A percentile compares a stretch with the other conserved stretches of the same genome.
phyloP scores from a whole-genome alignment of 1,140 invertebrate species.

The Helicoverpa armigera region DNA sequence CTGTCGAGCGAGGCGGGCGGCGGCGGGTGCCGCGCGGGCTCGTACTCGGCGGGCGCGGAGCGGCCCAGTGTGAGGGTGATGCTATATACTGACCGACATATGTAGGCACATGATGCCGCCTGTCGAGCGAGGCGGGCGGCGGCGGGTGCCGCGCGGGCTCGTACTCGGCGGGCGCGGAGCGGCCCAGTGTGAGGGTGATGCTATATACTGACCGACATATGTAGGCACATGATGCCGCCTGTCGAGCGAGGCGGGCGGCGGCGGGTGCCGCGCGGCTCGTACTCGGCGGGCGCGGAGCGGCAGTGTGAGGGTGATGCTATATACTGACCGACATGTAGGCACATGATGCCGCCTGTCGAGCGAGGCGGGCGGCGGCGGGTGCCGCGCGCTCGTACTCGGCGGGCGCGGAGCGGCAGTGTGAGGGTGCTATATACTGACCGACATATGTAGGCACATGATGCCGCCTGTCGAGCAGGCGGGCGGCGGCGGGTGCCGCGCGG shows the following conservation, averaged over 20 bases:
- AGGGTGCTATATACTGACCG: constrained; percentile 91
- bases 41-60: constrained; percentile 88
- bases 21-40: constrained; percentile 85
- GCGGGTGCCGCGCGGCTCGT: constrained; percentile 87
- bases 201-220: constrained; percentile 94
- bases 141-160: constrained; percentile 87
- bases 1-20: constrained; percentile 90
- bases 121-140: constrained; percentile 90
- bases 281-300: constrained; percentile 88
- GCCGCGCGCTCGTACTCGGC: constrained; percentile 89
- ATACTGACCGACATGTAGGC: constrained; percentile 93
- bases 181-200: constrained; percentile 89
- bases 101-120: constrained; percentile 92
- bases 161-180: constrained; percentile 88
- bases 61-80: constrained; percentile 90
- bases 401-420: constrained; percentile 88
- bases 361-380: constrained; percentile 86
- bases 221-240: constrained; percentile 93
- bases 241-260: constrained; percentile 89
- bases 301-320: constrained; percentile 89
- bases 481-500: constrained; percentile 81
- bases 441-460: constrained; percentile 93
- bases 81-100: constrained; percentile 95
- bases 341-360: constrained; percentile 93
- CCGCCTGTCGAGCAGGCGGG: constrained; percentile 91